Evolutionary conservation across 2,113 vertebrate species (phyloP).

Genomic region (Oreochromis tanganicae): DNA sequence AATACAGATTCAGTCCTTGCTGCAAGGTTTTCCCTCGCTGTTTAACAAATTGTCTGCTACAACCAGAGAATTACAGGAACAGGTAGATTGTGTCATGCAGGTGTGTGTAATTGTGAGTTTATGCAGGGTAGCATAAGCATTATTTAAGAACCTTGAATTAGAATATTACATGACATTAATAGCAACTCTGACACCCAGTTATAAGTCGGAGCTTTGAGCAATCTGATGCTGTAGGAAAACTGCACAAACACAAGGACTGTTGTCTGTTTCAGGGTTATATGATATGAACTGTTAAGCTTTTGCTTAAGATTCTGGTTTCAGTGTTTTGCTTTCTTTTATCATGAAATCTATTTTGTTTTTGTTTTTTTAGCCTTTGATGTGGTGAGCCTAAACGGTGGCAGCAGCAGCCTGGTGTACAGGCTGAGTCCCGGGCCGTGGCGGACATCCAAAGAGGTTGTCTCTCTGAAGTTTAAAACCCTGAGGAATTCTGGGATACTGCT

Average conservation of each 20-base stretch:
- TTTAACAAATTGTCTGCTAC: not conserved
- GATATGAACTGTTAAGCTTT: not conserved
- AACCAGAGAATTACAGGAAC: not conserved
- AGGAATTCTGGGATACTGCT: constrained; percentile 54
- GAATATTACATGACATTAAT: not conserved
- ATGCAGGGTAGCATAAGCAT: not conserved
- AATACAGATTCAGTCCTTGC: not conserved
- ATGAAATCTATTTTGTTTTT: not conserved
- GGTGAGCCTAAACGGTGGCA: constrained; percentile 10
- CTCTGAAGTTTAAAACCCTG: constrained; percentile 58
- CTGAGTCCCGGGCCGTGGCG: not conserved
- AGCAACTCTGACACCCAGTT: not conserved
- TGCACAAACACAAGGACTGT: not conserved
- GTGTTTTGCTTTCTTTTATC: not conserved
- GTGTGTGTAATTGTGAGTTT: not conserved
- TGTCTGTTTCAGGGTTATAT: not conserved
- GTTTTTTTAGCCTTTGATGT: constrained; percentile 43
- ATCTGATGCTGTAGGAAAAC: not conserved
- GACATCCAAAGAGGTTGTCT: constrained; percentile 12
- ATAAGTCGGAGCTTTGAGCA: rapidly evolving
- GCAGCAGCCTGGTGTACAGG: constrained; percentile 37
- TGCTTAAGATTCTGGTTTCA: not conserved
- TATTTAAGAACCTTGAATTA: not conserved
- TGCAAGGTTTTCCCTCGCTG: not conserved
- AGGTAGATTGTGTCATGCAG: not conserved